Evolutionary conservation across 2,888 invertebrate genomes (phyloP).

Genomic region (Parnassius glacialis): DNA sequence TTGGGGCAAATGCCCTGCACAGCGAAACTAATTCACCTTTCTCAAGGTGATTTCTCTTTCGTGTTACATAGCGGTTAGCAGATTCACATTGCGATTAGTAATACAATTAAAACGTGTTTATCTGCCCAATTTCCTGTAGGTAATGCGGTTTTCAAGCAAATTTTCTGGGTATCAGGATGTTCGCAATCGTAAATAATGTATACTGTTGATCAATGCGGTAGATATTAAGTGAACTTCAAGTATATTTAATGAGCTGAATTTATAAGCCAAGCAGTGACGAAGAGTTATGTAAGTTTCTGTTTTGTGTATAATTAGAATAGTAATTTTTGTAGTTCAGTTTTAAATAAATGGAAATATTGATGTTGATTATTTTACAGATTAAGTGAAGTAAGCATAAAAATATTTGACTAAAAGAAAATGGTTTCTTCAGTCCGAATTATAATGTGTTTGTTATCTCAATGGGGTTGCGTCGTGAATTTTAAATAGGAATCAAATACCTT

Average conservation of each 20-base stretch:
- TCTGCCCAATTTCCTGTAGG: conserved; percentile 56
- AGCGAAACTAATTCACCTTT: conserved; percentile 62
- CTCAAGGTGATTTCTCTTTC: conserved; percentile 64
- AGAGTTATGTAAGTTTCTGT: not conserved
- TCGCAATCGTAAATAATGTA: conserved; percentile 16
- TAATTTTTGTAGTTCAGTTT: not conserved
- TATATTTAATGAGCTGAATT: not conserved
- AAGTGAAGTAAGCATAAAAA: too few relatives aligned
- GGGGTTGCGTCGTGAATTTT: conserved; percentile 6
- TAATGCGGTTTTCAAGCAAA: conserved; percentile 38
- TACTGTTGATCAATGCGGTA: conserved; percentile 18
- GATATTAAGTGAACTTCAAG: conserved; percentile 17
- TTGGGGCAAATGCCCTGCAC: conserved; percentile 58
- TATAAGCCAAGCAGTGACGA: not conserved
- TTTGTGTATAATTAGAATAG: not conserved
- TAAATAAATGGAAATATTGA: not conserved
- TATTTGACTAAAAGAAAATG: too few relatives aligned
- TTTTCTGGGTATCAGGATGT: conserved; percentile 29
- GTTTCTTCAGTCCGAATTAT: too few relatives aligned
- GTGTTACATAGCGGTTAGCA: conserved; percentile 53
- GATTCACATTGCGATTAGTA: conserved; percentile 55
- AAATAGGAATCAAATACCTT: conserved; percentile 8
- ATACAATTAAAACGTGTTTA: conserved; percentile 57
- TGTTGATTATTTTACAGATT: not conserved
- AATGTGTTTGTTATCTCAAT: conserved; percentile 1